Conservation (phyloP, 2,113 vertebrate genomes). For the Melanerpes formicivorus region DNA sequence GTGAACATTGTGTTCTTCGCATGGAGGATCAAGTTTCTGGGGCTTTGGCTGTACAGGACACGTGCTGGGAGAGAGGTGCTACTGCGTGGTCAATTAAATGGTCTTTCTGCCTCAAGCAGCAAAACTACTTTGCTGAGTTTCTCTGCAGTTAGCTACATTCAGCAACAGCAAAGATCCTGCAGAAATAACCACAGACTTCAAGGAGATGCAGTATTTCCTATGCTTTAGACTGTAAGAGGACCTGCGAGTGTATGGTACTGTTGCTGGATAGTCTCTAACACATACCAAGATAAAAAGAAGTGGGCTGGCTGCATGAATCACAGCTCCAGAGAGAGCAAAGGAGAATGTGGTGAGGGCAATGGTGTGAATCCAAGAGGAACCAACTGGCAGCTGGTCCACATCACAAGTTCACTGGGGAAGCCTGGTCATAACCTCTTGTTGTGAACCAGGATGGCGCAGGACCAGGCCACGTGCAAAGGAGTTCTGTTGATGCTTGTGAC, state of each 20-base stretch:
- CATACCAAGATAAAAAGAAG: neutral
- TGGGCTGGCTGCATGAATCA: neutral
- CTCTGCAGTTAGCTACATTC: neutral
- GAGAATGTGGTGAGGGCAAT: rapidly evolving
- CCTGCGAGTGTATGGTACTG: rapidly evolving
- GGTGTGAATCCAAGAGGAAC: neutral
- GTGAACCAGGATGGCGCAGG: neutral
- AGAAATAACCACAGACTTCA: neutral
- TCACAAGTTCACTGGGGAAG: neutral
- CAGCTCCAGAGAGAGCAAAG: neutral
- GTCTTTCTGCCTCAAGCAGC: neutral
- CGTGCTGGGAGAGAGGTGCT: neutral
- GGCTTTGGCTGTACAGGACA: neutral
- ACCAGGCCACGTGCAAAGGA: neutral
- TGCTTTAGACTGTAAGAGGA: neutral
- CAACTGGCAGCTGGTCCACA: neutral
- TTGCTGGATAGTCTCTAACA: neutral
- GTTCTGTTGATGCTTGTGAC: neutral
- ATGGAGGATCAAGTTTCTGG: conserved; percentile 13
- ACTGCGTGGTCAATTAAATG: neutral
- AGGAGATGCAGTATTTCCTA: neutral
- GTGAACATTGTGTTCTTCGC: conserved; percentile 52
- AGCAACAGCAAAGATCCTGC: neutral
- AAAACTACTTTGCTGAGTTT: neutral
- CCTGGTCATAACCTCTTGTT: neutral